These are phyloP conservation scores for Chrysocyon brachyurus DNA, from an alignment of 2,797 vertebrate species.

Conservation along the genomic window DNA sequence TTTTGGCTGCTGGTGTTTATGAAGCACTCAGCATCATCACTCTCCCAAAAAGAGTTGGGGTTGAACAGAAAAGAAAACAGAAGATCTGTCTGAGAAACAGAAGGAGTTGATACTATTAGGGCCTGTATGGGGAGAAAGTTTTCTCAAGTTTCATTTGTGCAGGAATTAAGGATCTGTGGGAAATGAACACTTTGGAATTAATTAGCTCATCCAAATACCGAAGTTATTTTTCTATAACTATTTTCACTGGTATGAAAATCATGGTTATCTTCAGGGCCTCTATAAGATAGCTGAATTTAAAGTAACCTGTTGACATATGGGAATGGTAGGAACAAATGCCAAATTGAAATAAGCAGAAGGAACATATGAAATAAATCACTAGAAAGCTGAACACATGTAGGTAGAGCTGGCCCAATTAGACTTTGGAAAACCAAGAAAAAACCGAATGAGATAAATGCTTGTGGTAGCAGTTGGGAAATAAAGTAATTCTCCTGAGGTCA, in stretches of 20 bases:
- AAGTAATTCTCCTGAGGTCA: constrained; percentile 64
- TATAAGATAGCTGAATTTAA: constrained; percentile 78
- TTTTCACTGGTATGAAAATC: constrained; percentile 53
- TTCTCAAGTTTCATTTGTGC: constrained; percentile 60
- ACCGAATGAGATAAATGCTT: constrained; percentile 84
- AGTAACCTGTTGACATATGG: constrained; percentile 88
- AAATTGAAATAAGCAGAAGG: constrained; percentile 86
- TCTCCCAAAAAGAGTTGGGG: constrained; percentile 51
- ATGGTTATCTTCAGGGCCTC: constrained; percentile 49
- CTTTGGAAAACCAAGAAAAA: constrained; percentile 80
- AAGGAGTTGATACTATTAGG: constrained; percentile 39
- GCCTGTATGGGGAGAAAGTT: constrained; percentile 26
- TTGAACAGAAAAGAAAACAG: constrained; percentile 54
- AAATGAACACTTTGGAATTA: constrained; percentile 53
- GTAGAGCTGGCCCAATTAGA: constrained; percentile 87
- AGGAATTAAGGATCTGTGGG: constrained; percentile 56
- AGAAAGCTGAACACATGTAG: constrained; percentile 88
- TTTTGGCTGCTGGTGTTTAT: constrained; percentile 55
- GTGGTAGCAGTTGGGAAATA: constrained; percentile 54
- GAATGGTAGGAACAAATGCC: constrained; percentile 87
- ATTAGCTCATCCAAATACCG: constrained; percentile 48
- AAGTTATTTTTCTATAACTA: constrained; percentile 48
- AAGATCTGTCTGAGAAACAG: constrained; percentile 39
- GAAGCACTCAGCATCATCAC: constrained; percentile 41
- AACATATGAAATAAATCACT: constrained; percentile 90